Conservation (phyloP, 2,888 invertebrate genomes). For the Temnothorax ravouxi region DNA sequence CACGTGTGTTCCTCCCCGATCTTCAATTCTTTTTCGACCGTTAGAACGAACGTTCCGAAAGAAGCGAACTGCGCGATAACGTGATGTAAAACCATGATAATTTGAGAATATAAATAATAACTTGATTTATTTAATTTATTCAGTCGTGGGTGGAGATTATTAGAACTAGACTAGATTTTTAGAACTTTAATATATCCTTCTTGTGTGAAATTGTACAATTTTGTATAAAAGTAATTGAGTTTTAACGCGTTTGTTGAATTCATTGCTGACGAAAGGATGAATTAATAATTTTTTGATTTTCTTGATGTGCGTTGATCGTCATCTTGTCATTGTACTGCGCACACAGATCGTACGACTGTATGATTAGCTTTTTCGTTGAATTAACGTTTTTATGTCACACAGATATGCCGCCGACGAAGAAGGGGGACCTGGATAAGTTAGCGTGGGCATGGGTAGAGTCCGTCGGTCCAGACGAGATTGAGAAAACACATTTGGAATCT, state of each 20-base stretch:
- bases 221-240: neutral
- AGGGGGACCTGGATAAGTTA: constrained; percentile 85
- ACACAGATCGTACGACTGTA: neutral
- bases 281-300: neutral
- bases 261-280: neutral
- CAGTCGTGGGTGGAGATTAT: no score
- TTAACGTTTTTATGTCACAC: constrained; percentile 25
- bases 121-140: neutral
- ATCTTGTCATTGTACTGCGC: neutral
- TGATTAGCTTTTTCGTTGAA: neutral
- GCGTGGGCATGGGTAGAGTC: constrained; percentile 88
- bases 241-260: neutral
- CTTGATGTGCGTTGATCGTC: neutral
- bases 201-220: neutral
- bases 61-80: neutral
- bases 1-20: neutral
- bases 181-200: neutral
- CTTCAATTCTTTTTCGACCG: neutral
- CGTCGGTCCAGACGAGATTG: constrained; percentile 86
- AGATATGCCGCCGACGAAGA: constrained; percentile 84
- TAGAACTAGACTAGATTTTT: neutral
- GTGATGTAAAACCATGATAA: neutral
- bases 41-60: neutral
- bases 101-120: neutral
- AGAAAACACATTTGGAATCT: constrained; percentile 81